Evolutionary conservation across 1,140 invertebrate species (phyloP).

Genomic region (Trichomalopsis sarcophagae): DNA sequence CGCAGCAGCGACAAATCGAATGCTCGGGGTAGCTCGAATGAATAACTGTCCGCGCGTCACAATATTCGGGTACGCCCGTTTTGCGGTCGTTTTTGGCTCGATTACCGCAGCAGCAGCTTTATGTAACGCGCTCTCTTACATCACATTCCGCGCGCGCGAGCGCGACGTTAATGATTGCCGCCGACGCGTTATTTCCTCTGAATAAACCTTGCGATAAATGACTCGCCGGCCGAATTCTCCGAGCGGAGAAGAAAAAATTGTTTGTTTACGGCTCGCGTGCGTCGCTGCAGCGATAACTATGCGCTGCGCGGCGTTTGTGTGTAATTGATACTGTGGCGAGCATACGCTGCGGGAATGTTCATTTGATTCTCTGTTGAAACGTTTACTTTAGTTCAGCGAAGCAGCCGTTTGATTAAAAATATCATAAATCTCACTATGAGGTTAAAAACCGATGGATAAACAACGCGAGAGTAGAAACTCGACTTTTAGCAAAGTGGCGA

Average conservation of each 20-base stretch:
- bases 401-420: neutral
- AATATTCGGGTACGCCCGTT: constrained; percentile 24
- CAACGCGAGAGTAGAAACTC: neutral
- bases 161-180: constrained; percentile 13
- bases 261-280: constrained; percentile 7
- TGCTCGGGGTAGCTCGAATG: constrained; percentile 36
- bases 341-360: constrained; percentile 13
- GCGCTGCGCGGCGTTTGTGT: neutral
- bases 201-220: constrained; percentile 38
- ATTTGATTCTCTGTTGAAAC: constrained; percentile 3
- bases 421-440: too few relatives aligned
- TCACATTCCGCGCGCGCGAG: constrained; percentile 24
- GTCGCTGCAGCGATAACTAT: neutral
- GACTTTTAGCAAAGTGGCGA: constrained; percentile 8
- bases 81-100: neutral
- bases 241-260: constrained; percentile 1
- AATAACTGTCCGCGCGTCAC: constrained; percentile 26
- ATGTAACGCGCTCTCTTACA: constrained; percentile 14
- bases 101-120: constrained; percentile 16
- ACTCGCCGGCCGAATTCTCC: neutral
- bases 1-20: constrained; percentile 43
- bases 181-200: constrained; percentile 25
- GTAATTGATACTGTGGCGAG: constrained; percentile 26
- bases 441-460: neutral
- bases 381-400: neutral